Evolutionary conservation across 2,113 vertebrate species (phyloP).

Genomic region (Paramormyrops kingsleyae): DNA sequence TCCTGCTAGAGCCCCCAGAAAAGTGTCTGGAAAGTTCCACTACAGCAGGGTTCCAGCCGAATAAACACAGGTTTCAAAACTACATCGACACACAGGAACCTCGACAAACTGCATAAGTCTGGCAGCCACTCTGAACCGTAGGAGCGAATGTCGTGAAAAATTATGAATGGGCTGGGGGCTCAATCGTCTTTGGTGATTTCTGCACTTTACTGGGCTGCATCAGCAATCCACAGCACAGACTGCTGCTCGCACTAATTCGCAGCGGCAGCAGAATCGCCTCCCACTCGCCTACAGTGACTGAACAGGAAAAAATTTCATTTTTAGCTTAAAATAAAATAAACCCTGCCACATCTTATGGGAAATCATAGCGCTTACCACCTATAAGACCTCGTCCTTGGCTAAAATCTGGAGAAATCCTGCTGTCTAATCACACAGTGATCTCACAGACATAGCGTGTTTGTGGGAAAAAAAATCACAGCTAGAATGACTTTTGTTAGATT

Average conservation of each 20-base stretch:
- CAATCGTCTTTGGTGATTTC: not conserved
- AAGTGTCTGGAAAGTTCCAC: not conserved
- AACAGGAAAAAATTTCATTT: not conserved
- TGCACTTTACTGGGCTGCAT: not conserved
- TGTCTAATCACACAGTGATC: not conserved
- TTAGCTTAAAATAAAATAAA: not conserved
- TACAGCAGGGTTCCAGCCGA: not conserved
- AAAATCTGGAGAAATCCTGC: not conserved
- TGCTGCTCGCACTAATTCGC: not conserved
- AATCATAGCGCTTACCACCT: not conserved
- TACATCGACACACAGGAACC: not conserved
- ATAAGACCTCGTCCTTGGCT: not conserved
- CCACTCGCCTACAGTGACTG: not conserved
- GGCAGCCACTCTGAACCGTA: not conserved
- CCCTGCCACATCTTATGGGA: not conserved
- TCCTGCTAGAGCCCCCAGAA: not conserved
- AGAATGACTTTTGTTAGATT: not conserved
- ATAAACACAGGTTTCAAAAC: not conserved
- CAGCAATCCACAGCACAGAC: not conserved
- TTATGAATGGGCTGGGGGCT: not conserved
- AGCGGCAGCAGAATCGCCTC: not conserved
- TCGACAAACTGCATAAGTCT: not conserved
- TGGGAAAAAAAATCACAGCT: not conserved
- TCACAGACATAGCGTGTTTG: not conserved
- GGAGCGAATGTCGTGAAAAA: not conserved